Base-by-base conservation (phyloP, 2,113 vertebrate genomes). In the Scomber colias region DNA sequence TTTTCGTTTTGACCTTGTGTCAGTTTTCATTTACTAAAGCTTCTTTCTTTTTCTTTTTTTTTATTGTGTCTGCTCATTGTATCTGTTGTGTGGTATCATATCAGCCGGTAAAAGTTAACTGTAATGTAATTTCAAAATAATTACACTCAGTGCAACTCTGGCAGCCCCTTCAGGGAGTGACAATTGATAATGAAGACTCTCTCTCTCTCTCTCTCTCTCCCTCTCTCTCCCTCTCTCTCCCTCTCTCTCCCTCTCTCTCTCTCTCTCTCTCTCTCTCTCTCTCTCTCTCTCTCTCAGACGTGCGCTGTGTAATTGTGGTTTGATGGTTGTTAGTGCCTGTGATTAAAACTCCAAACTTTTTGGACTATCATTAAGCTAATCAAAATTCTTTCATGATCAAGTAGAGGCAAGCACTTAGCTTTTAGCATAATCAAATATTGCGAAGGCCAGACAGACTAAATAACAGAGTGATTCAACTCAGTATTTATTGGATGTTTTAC, bases 351-450 rank as follows among this genome's bases (percentile, higher is more conserved):
- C 75, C 75, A 76, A 89, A 87, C 85, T 78, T 84, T 77, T 71
- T 62, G 57, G 77, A 59, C 65, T 85, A 70, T 84, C 83, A 90
- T 92, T 87, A 90, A 84, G 69, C 30, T 77, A 85, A 90, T 93
- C 86, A 85, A 81, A 81, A 80, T 72, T 72, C 75, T 19, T 73
- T 55, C 67, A 81, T 31, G 74, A 83, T 85, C 74, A 56, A 57
- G 59, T 59, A 19, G n/a, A 55, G 71, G 75, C 56, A 4, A 65
- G 59, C 50, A 27, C 71, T 74, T 87, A 75, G 3, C 83, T 85
- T 53, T 72, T 68, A 60, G 56, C 31, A 66, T 83, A 85, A 84
- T 81, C 35, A 72, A 51, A 70, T 60, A 71, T 68, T 66, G 8
- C 61, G 59, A 83, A 85, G 69, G 65, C 50, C 66, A 84, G 75